Base-by-base conservation (phyloP, 1,140 invertebrate species). In the Drosophila saltans region DNA sequence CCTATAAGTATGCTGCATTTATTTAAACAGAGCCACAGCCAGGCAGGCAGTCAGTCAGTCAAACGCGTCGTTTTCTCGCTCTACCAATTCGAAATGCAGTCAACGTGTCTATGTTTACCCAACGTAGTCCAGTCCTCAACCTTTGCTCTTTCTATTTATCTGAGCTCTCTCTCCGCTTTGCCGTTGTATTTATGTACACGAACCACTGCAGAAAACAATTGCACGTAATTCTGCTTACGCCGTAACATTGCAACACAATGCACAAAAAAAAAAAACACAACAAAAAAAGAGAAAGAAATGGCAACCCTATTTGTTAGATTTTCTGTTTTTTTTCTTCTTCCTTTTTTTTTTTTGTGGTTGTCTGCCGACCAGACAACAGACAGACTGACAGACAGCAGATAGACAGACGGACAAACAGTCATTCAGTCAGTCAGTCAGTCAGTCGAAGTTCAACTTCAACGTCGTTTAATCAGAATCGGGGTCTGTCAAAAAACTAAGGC, bases 221-320 rank as follows among this genome's bases (percentile, higher is more conserved):
- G 85, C 85, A 90, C 85, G 85, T 90, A 90, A 90, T 90, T 90
- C 85, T 90, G 85, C 85, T 90, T 86, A 90, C 85, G 86, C 72
- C 59, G 84, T 89, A 76, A 56, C 85, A 81, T 85, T 85, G 81
- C 85, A 79, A 90, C 81, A 90, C 81, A 90, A 76, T 72, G 71
- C 78, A 70, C 36, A 65, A 66, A 69, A 39, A 41, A 26, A 36
- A 40, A 55, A 33, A 65, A 66, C 39, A 71, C 1, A 36, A 72
- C 73, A 66, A 61, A 58, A 65, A 48, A 62, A 63, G 68, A 33
- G 26, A 26, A n/a, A 39, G 59, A 68, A 75, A 75, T 63, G 36
- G 16, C 57, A 33, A 39, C 56, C 64, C 77, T 74, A 78, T 84
- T 83, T 89, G 72, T 83, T 84, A 73, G 69, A 56, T 28, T 56